A percentile compares a stretch with the other conserved stretches of the same genome.
These are phyloP conservation scores for Apteryx mantelli DNA, from an alignment of 2,113 vertebrate genomes.

Conservation along the genomic window DNA sequence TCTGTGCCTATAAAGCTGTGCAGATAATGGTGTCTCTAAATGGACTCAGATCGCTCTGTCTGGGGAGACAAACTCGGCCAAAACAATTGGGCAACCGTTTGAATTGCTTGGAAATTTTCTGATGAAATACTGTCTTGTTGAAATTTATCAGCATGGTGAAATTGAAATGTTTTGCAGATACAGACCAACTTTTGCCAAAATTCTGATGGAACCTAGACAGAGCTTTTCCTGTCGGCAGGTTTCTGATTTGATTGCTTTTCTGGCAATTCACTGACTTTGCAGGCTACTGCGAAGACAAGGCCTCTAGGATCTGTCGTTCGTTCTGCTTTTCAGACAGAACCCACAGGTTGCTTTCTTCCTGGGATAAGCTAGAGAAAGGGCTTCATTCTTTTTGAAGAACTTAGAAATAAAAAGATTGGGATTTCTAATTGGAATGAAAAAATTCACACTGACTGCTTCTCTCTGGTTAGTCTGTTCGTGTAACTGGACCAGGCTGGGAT, in stretches of 20 bases:
- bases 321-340: not conserved
- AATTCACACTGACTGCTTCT: not conserved
- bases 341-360: not conserved
- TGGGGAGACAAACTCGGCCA: not conserved
- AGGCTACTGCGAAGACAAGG: not conserved
- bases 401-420: not conserved
- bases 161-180: not conserved
- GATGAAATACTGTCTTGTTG: slow-evolving; percentile 38
- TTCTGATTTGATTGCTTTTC: not conserved
- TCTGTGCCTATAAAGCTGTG: not conserved
- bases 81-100: not conserved
- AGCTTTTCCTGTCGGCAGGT: not conserved
- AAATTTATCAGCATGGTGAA: slow-evolving; percentile 12
- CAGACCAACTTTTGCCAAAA: not conserved
- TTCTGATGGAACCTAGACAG: not conserved
- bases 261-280: not conserved
- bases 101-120: slow-evolving; percentile 35
- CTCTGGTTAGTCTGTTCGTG: not conserved
- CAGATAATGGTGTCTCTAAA: not conserved
- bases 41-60: not conserved
- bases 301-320: not conserved
- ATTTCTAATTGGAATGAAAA: not conserved
- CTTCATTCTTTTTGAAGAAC: not conserved
- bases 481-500: not conserved
- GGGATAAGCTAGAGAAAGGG: not conserved